Evolutionary conservation across 2,113 vertebrate species (phyloP).

Genomic region (Tyto alba): DNA sequence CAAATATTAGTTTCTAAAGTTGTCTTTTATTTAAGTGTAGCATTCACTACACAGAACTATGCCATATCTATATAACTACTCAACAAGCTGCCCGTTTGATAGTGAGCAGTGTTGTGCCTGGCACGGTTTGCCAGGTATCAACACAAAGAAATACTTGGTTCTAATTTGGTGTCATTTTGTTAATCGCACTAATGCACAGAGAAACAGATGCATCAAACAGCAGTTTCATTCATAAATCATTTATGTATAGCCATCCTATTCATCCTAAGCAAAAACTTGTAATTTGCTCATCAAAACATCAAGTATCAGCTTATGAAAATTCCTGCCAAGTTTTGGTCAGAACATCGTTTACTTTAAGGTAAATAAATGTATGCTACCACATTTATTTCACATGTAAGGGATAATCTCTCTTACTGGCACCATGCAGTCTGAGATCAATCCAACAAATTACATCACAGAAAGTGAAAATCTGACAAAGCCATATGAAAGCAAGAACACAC

Average conservation of each 20-base stretch:
- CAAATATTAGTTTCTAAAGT: background rate
- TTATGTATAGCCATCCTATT: background rate
- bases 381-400: background rate
- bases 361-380: background rate
- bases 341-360: background rate
- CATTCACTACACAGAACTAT: background rate
- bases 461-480: background rate
- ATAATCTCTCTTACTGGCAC: background rate
- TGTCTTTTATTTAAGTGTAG: background rate
- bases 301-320: background rate
- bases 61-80: background rate
- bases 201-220: background rate
- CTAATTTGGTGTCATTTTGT: background rate
- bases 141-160: background rate
- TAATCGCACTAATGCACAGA: background rate
- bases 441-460: background rate
- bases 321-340: background rate
- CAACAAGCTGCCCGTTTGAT: rapidly evolving
- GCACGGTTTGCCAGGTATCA: background rate
- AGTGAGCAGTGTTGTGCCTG: background rate
- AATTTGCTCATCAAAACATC: background rate
- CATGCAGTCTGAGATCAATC: background rate
- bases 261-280: background rate
- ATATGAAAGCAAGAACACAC: background rate
- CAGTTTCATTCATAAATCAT: background rate